Base-by-base conservation (phyloP, 2,113 vertebrate genomes). In the Syrrhaptes paradoxus region DNA sequence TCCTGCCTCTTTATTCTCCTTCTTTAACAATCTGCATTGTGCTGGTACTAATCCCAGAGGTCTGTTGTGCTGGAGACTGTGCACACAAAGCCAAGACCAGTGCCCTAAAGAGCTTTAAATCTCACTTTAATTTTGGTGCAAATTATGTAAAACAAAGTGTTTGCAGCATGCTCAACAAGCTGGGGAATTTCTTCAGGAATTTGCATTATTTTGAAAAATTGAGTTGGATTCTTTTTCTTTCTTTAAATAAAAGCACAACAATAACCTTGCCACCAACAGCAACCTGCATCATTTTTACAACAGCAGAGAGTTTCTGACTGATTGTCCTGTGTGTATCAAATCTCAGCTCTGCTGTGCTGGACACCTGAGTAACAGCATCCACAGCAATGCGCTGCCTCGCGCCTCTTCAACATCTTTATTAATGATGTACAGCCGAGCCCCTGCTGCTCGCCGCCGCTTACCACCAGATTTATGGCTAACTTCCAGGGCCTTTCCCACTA, bases 331-430 rank as follows among this genome's bases (percentile, higher is more conserved):
- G 55, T 0, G 3, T 9, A 71, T 19, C 68, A 81, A 78, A 66
- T 5, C 92, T 83, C 90, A 90, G 96, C 92, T 41, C 83, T 48
- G 94, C 91, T 24, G 80, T 11, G 73, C 32, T 41, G 66, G 65
- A 65, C 80, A 82, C 73, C 84, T 3, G 48, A 75, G 80, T 10
- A 89, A 41, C 73, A 48, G 38, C 18, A 77, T 13, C 91, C 76
- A 19, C 76, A 65, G 91, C 84, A 89, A 25, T 38, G 4, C 1
- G 9, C 92, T 7, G 32, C 94, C 89, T 54, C 32, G 67, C 63
- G 31, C 77, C 89, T 92, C 79, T 6, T 52, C 84, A 75, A 65
- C 93, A 43, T 87, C 94, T 94, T 96, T 94, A 96, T 91, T 94
- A 95, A 95, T 55, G 89, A 75, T 17, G 45, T 17, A 68, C 89